Evolutionary conservation across 1,140 invertebrate species (phyloP).

Genomic region (Saccostrea echinata): DNA sequence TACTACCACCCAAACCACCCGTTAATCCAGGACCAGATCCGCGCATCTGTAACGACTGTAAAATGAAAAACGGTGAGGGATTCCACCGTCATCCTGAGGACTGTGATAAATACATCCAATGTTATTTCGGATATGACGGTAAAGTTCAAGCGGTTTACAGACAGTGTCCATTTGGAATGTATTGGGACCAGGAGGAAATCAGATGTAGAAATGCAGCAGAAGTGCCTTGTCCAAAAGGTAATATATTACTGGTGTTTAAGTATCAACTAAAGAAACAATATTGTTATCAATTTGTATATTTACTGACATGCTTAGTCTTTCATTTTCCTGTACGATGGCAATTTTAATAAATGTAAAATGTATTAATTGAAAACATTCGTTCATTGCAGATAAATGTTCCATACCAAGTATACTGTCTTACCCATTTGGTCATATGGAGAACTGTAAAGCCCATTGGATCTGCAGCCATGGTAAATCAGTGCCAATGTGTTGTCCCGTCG

Average conservation of each 20-base stretch:
- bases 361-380: not conserved
- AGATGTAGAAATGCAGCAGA: conserved; percentile 55
- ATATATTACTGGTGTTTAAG: not conserved
- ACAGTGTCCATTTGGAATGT: conserved; percentile 61
- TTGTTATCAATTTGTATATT: no score
- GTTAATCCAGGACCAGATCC: conserved; percentile 3
- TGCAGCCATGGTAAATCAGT: conserved; percentile 48
- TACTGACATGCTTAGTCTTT: no score
- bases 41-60: conserved; percentile 62
- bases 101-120: conserved; percentile 66
- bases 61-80: conserved; percentile 64
- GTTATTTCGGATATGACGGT: conserved; percentile 51
- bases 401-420: conserved; percentile 51
- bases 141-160: conserved; percentile 48
- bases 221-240: conserved; percentile 58
- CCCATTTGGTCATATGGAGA: conserved; percentile 46
- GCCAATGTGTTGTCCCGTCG: conserved; percentile 42
- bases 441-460: conserved; percentile 44
- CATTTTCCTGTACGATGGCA: no score
- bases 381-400: conserved; percentile 52
- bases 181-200: conserved; percentile 63
- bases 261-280: not conserved
- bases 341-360: no score
- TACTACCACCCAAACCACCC: not conserved
- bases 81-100: conserved; percentile 63